A percentile compares a stretch with the other conserved stretches of the same genome.
These are phyloP conservation scores for Nothocercus nigrocapillus DNA, from an alignment of 2,113 vertebrate genomes.

Conservation along the genomic window DNA sequence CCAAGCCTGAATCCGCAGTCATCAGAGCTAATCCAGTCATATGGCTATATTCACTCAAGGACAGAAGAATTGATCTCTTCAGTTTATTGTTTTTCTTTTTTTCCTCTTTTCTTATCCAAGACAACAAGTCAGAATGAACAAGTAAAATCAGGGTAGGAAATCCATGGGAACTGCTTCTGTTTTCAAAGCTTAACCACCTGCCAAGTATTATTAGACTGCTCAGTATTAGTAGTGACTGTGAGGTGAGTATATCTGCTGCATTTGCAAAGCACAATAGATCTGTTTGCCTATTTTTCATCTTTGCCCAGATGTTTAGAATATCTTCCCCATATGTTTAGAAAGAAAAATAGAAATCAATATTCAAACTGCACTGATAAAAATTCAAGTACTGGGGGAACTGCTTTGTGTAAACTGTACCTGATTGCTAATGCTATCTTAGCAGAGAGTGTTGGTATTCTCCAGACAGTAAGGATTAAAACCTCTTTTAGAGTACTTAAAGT, in stretches of 20 bases:
- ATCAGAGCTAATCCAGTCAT: neutral
- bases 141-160: slow-evolving; percentile 41
- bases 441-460: neutral
- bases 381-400: neutral
- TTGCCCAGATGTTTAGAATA: neutral
- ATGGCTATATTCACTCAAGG: neutral
- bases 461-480: slow-evolving; percentile 15
- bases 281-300: neutral
- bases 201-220: neutral
- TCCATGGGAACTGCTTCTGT: slow-evolving; percentile 23
- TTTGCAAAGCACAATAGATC: neutral
- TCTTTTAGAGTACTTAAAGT: slow-evolving; percentile 2
- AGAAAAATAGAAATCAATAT: slow-evolving; percentile 20
- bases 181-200: slow-evolving; percentile 56
- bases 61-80: neutral
- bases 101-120: neutral
- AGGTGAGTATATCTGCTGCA: slow-evolving; percentile 8
- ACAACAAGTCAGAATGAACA: slow-evolving; percentile 14
- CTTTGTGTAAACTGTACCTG: neutral
- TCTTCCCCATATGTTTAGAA: neutral
- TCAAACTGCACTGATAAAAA: slow-evolving; percentile 22
- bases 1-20: neutral
- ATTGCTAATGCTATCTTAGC: neutral
- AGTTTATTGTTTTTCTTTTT: no score
- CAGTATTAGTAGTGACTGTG: slow-evolving; percentile 33